Evolutionary conservation across 35 echinoderm and acorn worm genomes (phyloP).

Genomic region (Apostichopus japonicus): DNA sequence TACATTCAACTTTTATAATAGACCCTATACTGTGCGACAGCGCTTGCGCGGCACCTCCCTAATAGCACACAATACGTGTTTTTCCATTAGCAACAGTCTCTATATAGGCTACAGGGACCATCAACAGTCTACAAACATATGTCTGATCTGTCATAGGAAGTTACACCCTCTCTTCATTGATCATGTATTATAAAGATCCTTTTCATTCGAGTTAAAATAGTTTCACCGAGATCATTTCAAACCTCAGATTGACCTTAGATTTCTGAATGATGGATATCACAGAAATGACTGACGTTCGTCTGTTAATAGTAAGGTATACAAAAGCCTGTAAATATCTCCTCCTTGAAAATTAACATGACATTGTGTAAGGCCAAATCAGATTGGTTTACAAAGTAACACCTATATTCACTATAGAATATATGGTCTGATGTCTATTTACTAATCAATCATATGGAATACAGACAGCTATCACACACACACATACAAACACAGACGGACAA

Average conservation of each 20-base stretch:
- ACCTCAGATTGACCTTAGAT: background rate
- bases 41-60: too few relatives aligned
- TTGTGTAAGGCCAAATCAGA: background rate
- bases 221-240: too few relatives aligned
- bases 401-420: background rate
- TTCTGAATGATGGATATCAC: background rate
- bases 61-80: too few relatives aligned
- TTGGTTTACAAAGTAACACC: background rate
- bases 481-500: background rate
- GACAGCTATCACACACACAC: background rate
- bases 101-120: too few relatives aligned
- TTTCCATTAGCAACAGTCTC: too few relatives aligned
- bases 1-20: too few relatives aligned
- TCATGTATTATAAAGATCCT: too few relatives aligned
- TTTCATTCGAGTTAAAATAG: too few relatives aligned
- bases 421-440: background rate
- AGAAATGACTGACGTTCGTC: background rate
- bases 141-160: too few relatives aligned
- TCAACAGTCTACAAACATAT: too few relatives aligned
- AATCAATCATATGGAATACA: background rate
- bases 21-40: too few relatives aligned
- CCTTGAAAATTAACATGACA: slow-evolving; percentile 17
- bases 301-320: background rate
- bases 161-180: too few relatives aligned
- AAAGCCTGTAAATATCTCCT: background rate